These are phyloP conservation scores for Acipenser ruthenus DNA, from an alignment of 2,797 vertebrate genomes.

Conservation along the genomic window DNA sequence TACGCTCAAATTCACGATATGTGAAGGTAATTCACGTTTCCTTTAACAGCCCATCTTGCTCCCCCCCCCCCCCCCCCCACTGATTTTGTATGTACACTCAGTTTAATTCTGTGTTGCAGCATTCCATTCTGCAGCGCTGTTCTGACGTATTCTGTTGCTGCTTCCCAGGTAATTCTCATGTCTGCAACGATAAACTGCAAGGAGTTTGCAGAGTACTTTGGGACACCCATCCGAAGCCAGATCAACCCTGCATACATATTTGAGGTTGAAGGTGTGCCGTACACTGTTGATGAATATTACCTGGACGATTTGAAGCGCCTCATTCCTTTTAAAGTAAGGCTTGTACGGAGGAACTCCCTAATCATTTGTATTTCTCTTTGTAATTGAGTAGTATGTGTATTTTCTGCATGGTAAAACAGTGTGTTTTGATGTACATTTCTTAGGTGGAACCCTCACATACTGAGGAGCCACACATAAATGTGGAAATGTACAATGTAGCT, in stretches of 20 bases:
- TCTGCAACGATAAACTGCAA: constrained; percentile 86
- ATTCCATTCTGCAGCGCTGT: too few relatives aligned
- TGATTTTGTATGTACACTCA: too few relatives aligned
- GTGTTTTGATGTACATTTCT: constrained; percentile 5
- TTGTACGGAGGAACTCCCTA: background rate
- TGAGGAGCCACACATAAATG: constrained; percentile 54
- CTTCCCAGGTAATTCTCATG: constrained; percentile 80
- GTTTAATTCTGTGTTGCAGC: too few relatives aligned
- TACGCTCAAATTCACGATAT: constrained; percentile 74
- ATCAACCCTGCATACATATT: constrained; percentile 74
- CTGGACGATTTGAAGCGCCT: constrained; percentile 70
- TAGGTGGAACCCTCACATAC: constrained; percentile 32
- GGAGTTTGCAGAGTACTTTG: constrained; percentile 85
- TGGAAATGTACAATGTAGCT: constrained; percentile 70
- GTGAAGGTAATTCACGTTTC: constrained; percentile 62
- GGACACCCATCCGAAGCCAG: constrained; percentile 49
- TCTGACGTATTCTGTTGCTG: background rate
- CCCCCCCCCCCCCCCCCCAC: background rate
- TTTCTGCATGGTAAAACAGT: too few relatives aligned
- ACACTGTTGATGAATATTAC: constrained; percentile 75
- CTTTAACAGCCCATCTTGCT: background rate
- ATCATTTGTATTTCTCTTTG: constrained; percentile 1
- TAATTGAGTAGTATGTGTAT: constrained; percentile 18
- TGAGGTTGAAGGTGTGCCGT: constrained; percentile 72
- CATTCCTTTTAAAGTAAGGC: constrained; percentile 46